Conservation (phyloP, 2,888 invertebrate species). For the Chalcis sispes region DNA sequence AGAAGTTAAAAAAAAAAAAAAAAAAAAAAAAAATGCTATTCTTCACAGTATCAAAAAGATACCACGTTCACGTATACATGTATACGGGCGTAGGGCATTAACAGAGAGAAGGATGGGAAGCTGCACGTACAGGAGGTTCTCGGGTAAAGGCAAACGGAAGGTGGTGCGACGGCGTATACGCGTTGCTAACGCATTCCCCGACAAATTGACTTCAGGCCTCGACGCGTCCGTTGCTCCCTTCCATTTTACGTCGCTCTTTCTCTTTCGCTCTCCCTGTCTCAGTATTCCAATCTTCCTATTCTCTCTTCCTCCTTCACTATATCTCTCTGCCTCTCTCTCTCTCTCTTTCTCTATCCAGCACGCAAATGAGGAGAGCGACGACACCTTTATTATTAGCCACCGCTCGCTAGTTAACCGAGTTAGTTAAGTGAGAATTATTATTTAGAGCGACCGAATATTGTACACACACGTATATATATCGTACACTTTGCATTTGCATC, state of each 20-base stretch:
- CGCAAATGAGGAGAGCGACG: conserved; percentile 63
- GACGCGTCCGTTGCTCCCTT: conserved; percentile 58
- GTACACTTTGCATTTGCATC: conserved; percentile 41
- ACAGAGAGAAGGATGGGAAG: no score
- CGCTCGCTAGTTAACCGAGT: conserved; percentile 73
- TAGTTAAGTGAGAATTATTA: conserved; percentile 76
- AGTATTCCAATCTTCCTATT: no score
- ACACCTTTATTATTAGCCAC: conserved; percentile 75
- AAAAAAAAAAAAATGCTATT: no score
- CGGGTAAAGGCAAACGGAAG: no score
- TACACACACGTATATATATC: no score
- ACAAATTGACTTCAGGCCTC: conserved; percentile 75
- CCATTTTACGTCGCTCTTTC: conserved; percentile 5
- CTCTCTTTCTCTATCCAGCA: not conserved
- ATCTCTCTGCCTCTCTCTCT: conserved; percentile 56
- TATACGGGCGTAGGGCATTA: no score
- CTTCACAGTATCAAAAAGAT: no score
- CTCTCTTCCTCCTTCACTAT: conserved; percentile 51
- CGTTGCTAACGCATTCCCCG: conserved; percentile 75
- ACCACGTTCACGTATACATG: no score
- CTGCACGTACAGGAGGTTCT: no score
- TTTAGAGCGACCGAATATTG: conserved; percentile 66
- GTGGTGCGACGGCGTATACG: conserved; percentile 64
- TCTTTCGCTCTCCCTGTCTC: conserved; percentile 50
- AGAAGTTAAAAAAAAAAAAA: no score